phyloP scores from a whole-genome alignment of 53 echinoderm and acorn worm species.

The Temnopleurus reevesii region DNA sequence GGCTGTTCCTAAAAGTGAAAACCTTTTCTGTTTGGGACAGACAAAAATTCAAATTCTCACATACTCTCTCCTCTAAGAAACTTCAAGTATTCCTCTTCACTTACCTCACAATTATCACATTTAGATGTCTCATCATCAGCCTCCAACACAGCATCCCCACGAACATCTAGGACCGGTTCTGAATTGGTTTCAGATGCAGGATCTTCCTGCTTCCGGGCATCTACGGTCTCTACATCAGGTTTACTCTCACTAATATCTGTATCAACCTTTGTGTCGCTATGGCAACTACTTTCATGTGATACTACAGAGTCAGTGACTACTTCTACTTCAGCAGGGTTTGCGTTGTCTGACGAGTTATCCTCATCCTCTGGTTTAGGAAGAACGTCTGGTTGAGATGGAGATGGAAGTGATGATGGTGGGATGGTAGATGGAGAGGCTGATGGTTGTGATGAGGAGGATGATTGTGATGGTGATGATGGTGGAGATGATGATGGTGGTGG shows the following conservation, averaged over 20 bases:
- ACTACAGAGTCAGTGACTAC: too few species aligned
- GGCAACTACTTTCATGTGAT: neutral
- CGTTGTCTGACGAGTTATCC: neutral
- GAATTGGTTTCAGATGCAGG: neutral
- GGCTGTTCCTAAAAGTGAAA: too few species aligned
- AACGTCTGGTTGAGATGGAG: neutral
- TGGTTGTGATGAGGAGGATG: neutral
- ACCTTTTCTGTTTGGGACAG: too few species aligned
- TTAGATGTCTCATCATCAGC: slow-evolving; percentile 41
- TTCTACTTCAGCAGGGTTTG: too few species aligned
- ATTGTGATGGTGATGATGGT: neutral
- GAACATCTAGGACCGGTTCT: slow-evolving; percentile 20
- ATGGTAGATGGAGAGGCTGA: neutral
- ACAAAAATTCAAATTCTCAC: neutral
- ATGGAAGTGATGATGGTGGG: neutral
- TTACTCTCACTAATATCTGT: neutral
- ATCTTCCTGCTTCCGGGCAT: neutral
- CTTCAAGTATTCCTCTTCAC: neutral
- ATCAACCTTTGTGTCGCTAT: neutral
- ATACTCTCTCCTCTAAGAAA: neutral
- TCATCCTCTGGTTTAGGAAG: neutral
- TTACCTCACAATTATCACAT: neutral
- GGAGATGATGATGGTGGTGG: neutral
- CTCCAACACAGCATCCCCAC: slow-evolving; percentile 77
- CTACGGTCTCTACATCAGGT: neutral